Evolutionary conservation across 2,797 vertebrate species (phyloP).

Genomic region (Thamnophis elegans): DNA sequence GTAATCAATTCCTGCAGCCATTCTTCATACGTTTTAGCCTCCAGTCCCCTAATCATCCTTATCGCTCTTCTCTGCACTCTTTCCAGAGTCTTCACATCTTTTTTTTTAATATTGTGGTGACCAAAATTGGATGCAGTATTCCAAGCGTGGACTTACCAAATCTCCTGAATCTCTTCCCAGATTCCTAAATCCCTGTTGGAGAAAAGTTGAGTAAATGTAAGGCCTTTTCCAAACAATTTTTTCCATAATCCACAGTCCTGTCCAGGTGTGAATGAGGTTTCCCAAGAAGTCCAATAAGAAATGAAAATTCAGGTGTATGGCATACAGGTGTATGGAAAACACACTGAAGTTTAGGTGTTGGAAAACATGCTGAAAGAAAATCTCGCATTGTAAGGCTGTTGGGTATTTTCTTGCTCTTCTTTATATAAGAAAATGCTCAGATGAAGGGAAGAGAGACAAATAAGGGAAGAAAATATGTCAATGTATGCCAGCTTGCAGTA

Average conservation of each 20-base stretch:
- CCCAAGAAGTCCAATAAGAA: slow-evolving; percentile 62
- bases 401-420: not conserved
- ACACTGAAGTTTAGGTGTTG: slow-evolving; percentile 39
- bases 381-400: not conserved
- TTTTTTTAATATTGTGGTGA: not conserved
- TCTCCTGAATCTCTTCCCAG: slow-evolving; percentile 29
- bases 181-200: slow-evolving; percentile 54
- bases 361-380: not conserved
- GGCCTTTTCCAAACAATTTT: slow-evolving; percentile 46
- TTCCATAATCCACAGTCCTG: slow-evolving; percentile 49
- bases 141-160: not conserved
- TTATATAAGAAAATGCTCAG: not conserved
- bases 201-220: slow-evolving; percentile 53
- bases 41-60: not conserved
- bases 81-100: not conserved
- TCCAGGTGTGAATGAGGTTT: slow-evolving; percentile 63
- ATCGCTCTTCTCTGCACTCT: not conserved
- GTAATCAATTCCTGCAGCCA: not conserved
- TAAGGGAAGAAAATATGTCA: not conserved
- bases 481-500: not conserved
- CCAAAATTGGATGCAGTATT: not conserved
- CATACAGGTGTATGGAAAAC: slow-evolving; percentile 48
- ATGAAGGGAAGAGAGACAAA: not conserved
- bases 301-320: slow-evolving; percentile 25
- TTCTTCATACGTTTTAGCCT: not conserved